phyloP scores from a whole-genome alignment of 2,888 invertebrate species.

The Trachelus iudaicus region DNA sequence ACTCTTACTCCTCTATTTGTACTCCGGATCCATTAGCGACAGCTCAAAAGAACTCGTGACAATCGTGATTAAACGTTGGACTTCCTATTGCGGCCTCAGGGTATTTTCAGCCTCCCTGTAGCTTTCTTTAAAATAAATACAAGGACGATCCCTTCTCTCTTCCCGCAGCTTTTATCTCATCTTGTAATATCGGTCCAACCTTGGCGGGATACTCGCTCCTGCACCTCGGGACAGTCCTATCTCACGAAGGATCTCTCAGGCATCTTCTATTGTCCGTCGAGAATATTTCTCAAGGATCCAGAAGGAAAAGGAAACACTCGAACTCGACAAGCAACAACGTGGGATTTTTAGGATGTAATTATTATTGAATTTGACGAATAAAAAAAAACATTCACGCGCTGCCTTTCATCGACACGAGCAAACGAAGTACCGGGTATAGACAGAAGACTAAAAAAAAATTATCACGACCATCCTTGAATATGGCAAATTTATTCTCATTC shows the following conservation, averaged over 20 bases:
- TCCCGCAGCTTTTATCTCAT: neutral
- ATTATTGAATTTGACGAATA: neutral
- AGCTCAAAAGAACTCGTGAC: slow-evolving; percentile 13
- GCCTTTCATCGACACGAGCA: neutral
- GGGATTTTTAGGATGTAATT: neutral
- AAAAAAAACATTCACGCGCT: neutral
- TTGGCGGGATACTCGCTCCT: neutral
- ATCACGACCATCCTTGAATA: neutral
- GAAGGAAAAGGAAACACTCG: neutral
- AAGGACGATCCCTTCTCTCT: neutral
- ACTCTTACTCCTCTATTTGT: neutral
- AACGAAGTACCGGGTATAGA: neutral
- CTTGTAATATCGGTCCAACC: neutral
- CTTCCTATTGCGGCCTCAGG: slow-evolving; percentile 26
- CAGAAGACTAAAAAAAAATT: neutral
- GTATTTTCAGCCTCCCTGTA: slow-evolving; percentile 9
- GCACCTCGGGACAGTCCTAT: neutral
- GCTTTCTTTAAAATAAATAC: slow-evolving; percentile 1
- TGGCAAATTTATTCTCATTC: neutral
- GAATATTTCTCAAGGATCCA: neutral
- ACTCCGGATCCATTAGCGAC: slow-evolving; percentile 9
- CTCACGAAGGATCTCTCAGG: neutral
- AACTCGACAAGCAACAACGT: neutral
- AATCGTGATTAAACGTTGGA: slow-evolving; percentile 29
- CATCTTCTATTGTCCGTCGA: neutral